Evolutionary conservation across 2,797 vertebrate genomes (phyloP).

Genomic region (Pseudochirops cupreus): DNA sequence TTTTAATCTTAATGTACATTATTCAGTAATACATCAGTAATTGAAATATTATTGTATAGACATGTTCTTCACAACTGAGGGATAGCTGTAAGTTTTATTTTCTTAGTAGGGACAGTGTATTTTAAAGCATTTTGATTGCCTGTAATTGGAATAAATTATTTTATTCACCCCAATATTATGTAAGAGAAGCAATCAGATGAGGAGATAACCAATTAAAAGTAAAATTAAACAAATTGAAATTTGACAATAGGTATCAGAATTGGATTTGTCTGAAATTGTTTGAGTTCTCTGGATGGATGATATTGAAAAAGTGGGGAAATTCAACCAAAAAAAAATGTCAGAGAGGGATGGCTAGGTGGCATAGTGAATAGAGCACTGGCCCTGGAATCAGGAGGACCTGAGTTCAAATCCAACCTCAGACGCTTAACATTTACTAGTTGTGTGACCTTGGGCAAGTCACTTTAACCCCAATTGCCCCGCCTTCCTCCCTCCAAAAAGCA

Average conservation of each 20-base stretch:
- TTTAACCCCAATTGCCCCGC: no score
- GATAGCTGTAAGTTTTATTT: conserved; percentile 31
- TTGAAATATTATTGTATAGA: neutral
- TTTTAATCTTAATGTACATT: conserved; percentile 16
- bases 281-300: neutral
- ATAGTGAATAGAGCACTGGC: no score
- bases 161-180: conserved; percentile 21
- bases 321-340: conserved; percentile 17
- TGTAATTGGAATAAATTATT: conserved; percentile 5
- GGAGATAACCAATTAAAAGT: conserved; percentile 24
- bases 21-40: neutral
- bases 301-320: conserved; percentile 6
- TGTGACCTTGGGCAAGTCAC: no score
- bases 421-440: no score
- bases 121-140: conserved; percentile 7
- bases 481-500: no score
- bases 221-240: neutral
- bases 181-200: conserved; percentile 26
- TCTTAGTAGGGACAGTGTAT: neutral
- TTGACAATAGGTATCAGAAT: conserved; percentile 14
- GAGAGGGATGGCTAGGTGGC: no score
- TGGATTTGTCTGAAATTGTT: neutral
- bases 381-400: no score
- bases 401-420: no score
- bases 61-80: conserved; percentile 26